Conservation (phyloP, 2,797 vertebrate species). For the Tarsius wallacei region DNA sequence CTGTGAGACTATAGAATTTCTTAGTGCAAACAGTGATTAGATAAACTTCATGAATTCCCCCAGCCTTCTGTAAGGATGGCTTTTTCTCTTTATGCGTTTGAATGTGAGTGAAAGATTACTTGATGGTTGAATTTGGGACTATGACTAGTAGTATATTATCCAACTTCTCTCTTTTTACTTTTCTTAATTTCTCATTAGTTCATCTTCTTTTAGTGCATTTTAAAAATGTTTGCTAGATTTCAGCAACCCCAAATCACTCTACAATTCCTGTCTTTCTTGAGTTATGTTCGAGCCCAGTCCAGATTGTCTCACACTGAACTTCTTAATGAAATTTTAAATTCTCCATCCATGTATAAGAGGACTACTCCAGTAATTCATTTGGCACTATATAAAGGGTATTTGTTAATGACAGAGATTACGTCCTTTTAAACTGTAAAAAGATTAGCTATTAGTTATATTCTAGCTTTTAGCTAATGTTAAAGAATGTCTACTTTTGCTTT, state of each 20-base stretch:
- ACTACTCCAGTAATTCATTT: conserved; percentile 39
- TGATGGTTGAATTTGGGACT: background rate
- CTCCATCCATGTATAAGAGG: background rate
- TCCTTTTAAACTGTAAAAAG: conserved; percentile 66
- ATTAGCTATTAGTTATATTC: conserved; percentile 5
- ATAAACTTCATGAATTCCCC: background rate
- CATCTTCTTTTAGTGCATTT: conserved; percentile 6
- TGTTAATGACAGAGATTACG: conserved; percentile 63
- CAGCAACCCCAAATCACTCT: background rate
- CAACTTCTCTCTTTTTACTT: background rate
- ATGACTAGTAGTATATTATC: background rate
- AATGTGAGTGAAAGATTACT: background rate
- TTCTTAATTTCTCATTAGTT: conserved; percentile 13
- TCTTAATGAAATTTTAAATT: conserved; percentile 63
- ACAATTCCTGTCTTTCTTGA: conserved; percentile 38
- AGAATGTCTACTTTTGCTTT: conserved; percentile 48
- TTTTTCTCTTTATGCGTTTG: background rate
- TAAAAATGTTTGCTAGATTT: conserved; percentile 34
- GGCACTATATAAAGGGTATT: background rate
- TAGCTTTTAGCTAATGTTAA: conserved; percentile 56
- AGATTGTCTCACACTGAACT: background rate
- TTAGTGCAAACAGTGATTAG: background rate
- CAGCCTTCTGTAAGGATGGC: background rate
- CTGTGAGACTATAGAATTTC: background rate
- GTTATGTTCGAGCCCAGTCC: background rate